Evolutionary conservation across 2,113 vertebrate species (phyloP), one percentile per base, ranked within the genome.

Genomic region (Dunckerocampus dactyliophorus): DNA sequence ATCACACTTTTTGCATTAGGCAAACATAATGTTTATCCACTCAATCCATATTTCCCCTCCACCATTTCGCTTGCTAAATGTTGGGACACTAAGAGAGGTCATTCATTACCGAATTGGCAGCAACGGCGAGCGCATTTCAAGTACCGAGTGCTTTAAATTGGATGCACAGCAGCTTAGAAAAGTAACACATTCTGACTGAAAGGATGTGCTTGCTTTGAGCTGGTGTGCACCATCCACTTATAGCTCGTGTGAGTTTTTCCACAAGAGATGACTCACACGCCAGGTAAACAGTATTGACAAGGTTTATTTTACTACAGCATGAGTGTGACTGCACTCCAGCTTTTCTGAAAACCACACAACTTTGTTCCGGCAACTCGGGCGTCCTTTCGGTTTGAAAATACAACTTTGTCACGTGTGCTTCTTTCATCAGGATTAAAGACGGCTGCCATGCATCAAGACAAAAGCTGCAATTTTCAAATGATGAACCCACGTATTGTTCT

Each of bases 91-190:
- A 51, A 64, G 76, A 83, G 84, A 66, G 78, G 65, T 75, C 80
- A 76, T 80, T 87, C 73, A 85, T 86, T 86, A 83, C 81, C 59
- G 49, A 86, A 84, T 79, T 85, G 87, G 83, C 83, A n/a, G 83
- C 83, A 16, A 61, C 62, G 63, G 66, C 57, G 61, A 80, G 67
- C 77, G 74, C 82, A 75, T 85, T 87, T 86, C 68, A 84, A 76
- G 78, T 72, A 66, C 65, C 13, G 65, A 84, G 84, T 72, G 62
- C 67, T 63, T 77, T 75, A 52, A 24, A 52, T 22, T 77, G 60
- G 80, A 79, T n/a, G 65, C 78, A 87, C 77, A 85, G 84, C 81
- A 83, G 82, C 76, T 82, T 77, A 16, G 22, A 81, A 81, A 76
- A 63, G 62, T 75, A 71, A 69, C 77, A 75, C 74, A 64, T 75